Evolutionary conservation across 2,888 invertebrate species (phyloP).

Genomic region (Agrilus cyanescens): DNA sequence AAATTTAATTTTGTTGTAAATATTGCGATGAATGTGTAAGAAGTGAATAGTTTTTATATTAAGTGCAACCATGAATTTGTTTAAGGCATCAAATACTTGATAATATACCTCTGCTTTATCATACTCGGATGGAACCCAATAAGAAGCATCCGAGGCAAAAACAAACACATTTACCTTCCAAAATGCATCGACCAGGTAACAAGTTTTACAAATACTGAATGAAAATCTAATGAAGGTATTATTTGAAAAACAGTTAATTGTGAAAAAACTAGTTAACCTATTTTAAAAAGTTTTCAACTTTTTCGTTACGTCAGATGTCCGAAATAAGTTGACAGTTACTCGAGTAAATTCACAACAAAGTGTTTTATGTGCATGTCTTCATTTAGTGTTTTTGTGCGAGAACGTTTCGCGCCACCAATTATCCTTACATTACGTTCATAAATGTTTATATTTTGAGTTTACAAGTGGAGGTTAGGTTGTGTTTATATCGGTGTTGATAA

Average conservation of each 20-base stretch:
- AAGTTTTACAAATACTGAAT: conserved; percentile 16
- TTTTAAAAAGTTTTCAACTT: conserved; percentile 21
- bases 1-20: conserved; percentile 32
- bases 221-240: not conserved
- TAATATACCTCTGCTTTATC: conserved; percentile 14
- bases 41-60: conserved; percentile 19
- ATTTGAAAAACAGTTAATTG: not conserved
- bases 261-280: conserved; percentile 8
- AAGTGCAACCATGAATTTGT: conserved; percentile 15
- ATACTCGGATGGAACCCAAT: conserved; percentile 27
- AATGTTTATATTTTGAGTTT: too few relatives aligned
- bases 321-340: conserved; percentile 35
- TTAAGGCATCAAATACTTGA: conserved; percentile 12
- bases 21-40: conserved; percentile 27
- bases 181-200: conserved; percentile 31
- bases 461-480: too few relatives aligned
- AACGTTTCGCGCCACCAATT: too few relatives aligned
- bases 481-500: too few relatives aligned
- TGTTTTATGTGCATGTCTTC: not conserved
- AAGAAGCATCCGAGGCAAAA: conserved; percentile 28
- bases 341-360: not conserved
- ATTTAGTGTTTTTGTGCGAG: too few relatives aligned
- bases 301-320: conserved; percentile 30
- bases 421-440: too few relatives aligned
- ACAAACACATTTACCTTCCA: conserved; percentile 31